Base-by-base conservation (phyloP, 2,888 invertebrate genomes). In the Lacanobia wlatinum region DNA sequence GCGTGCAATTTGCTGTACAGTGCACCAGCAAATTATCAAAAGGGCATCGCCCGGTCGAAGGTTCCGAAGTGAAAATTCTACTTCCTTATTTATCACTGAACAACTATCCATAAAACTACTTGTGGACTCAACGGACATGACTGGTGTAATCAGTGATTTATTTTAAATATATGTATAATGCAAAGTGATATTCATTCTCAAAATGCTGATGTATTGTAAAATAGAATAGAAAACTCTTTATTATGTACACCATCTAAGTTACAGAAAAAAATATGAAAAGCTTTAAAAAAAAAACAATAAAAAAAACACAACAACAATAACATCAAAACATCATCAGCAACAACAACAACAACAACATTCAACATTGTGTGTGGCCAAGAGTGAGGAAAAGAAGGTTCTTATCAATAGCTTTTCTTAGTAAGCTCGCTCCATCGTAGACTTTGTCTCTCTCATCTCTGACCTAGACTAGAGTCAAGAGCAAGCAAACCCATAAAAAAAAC, bases 1-100 rank as follows among this genome's bases (percentile, higher is more conserved):
- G 21, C 69, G 76, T 66, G 46, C 69, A 81, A 73, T 53, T 84
- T 59, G 55, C 73, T 64, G 59, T 52, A 28, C 50, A 62, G 21
- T 78, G 79, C 52, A 63, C 40, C 56, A 38, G 70, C 68, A 73
- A 71, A 73, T 78, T 76, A 69, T 46, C 18, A 50, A 80, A 83
- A 83, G 85, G 75, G 78, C 87, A 84, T 64, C 56, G 79, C 9
- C 60, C 73, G 59, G n/a, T 48, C 61, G 79, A 85, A 85, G 85
- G 86, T 74, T 64, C 16, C 14, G 53, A 59, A 69, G 70, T 65
- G 59, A 73, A 68, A 74, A 63, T 65, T 61, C 66, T 43, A 59
- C 71, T 84, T 85, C 86, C 84, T 73, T 75, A 60, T 82, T 55
- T 59, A 77, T 62, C 67, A 69, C 34, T 65, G 21, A 50, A 69